Conservation (phyloP, 2,113 vertebrate genomes). For the Brachyhypopomus gauderio region DNA sequence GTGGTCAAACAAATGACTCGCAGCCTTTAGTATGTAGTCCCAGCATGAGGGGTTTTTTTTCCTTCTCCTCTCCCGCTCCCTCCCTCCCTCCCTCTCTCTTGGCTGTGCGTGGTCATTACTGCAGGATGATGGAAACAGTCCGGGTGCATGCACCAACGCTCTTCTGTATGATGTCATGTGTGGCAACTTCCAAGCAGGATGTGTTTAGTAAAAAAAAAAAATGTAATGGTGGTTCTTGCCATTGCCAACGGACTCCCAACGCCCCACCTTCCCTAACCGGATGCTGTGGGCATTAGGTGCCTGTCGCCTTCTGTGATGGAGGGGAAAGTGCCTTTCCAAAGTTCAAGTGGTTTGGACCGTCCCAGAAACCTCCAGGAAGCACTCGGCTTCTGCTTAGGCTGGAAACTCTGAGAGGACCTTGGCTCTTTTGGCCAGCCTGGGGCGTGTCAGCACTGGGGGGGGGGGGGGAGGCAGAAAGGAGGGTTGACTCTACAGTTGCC, state of each 20-base stretch:
- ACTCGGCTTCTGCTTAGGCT: slow-evolving; percentile 57
- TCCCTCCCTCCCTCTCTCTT: slow-evolving; percentile 5
- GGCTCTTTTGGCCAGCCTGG: slow-evolving; percentile 16
- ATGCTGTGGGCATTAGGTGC: background rate
- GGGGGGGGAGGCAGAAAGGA: background rate
- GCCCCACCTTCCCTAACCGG: background rate
- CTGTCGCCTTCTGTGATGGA: slow-evolving; percentile 42
- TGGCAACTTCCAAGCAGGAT: slow-evolving; percentile 59
- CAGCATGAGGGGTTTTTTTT: background rate
- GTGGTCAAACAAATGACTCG: slow-evolving; percentile 74
- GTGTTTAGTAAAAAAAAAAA: slow-evolving; percentile 54
- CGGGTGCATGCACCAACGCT: slow-evolving; percentile 41
- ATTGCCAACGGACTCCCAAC: background rate
- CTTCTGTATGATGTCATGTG: slow-evolving; percentile 62
- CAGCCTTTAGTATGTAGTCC: slow-evolving; percentile 67
- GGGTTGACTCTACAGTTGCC: slow-evolving; percentile 19
- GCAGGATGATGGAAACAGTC: slow-evolving; percentile 53
- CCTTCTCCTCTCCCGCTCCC: background rate
- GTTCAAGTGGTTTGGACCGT: slow-evolving; percentile 55
- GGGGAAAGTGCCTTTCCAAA: slow-evolving; percentile 51
- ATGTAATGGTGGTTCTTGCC: slow-evolving; percentile 22
- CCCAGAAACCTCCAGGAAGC: slow-evolving; percentile 61
- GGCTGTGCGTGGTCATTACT: slow-evolving; percentile 27
- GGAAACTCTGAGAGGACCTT: slow-evolving; percentile 64
- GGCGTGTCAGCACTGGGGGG: slow-evolving; percentile 9